These are phyloP conservation scores for Odontocerum albicorne DNA, from an alignment of 2,888 invertebrate genomes.

Conservation along the genomic window DNA sequence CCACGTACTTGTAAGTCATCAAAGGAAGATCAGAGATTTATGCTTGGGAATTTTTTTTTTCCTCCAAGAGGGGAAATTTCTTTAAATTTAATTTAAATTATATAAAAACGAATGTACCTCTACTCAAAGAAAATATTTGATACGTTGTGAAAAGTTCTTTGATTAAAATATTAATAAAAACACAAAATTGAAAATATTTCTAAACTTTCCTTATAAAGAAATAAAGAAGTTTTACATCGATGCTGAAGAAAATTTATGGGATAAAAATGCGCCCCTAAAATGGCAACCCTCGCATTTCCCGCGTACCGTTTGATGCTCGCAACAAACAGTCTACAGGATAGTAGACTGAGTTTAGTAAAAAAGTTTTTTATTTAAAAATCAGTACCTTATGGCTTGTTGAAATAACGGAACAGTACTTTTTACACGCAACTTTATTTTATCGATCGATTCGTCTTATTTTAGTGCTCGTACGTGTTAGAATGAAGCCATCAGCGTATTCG, in stretches of 20 bases:
- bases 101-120: no score
- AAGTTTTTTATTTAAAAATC: neutral
- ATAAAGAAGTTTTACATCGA: constrained; percentile 4
- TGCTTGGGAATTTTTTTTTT: no score
- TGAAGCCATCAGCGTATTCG: constrained; percentile 16
- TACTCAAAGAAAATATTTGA: no score
- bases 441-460: neutral
- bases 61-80: no score
- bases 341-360: neutral
- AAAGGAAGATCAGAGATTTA: no score
- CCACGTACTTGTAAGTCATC: no score
- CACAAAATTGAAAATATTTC: no score
- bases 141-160: no score
- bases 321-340: neutral
- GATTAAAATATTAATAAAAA: no score
- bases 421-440: constrained; percentile 1
- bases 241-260: constrained; percentile 1
- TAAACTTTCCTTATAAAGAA: constrained; percentile 5
- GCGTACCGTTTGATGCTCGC: neutral
- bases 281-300: constrained; percentile 8
- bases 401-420: neutral
- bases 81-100: no score
- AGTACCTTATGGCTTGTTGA: neutral
- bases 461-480: constrained; percentile 11
- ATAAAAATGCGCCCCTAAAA: constrained; percentile 3